phyloP scores from a whole-genome alignment of 2,113 vertebrate genomes.

The Apeltes quadracus region DNA sequence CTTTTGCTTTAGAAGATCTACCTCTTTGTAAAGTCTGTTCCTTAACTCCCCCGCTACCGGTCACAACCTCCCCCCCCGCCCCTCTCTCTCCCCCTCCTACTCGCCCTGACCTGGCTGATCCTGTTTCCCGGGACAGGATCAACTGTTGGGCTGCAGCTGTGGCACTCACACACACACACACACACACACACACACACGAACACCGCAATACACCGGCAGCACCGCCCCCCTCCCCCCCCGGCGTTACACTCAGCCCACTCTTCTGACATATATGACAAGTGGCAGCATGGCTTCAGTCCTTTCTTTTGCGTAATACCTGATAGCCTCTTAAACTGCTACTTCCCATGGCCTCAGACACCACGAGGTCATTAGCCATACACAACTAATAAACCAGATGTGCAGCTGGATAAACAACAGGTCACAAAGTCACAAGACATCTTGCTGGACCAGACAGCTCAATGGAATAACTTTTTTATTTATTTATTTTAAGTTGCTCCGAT shows the following conservation, averaged over 20 bases:
- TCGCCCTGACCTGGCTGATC: constrained; percentile 72
- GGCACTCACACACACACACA: constrained; percentile 16
- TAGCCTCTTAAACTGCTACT: constrained; percentile 49
- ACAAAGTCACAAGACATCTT: neutral
- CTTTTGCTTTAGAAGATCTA: constrained; percentile 66
- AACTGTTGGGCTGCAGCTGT: constrained; percentile 78
- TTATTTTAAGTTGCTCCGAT: constrained; percentile 8
- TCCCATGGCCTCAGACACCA: constrained; percentile 24
- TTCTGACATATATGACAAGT: constrained; percentile 63
- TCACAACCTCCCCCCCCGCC: constrained; percentile 61
- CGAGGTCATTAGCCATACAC: constrained; percentile 47
- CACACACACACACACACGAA: constrained; percentile 1
- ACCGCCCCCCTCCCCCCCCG: neutral
- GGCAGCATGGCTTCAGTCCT: constrained; percentile 40
- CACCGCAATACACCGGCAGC: constrained; percentile 23
- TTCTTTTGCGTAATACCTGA: constrained; percentile 44
- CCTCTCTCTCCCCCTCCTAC: constrained; percentile 19
- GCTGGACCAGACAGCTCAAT: neutral
- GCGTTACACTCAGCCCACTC: constrained; percentile 43
- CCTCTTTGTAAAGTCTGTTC: constrained; percentile 76
- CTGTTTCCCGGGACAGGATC: constrained; percentile 74
- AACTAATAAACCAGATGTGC: constrained; percentile 39
- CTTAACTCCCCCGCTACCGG: constrained; percentile 42
- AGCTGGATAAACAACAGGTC: constrained; percentile 1
- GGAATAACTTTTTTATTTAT: neutral